Percentiles rank a stretch among this genome's conserved stretches.
Evolutionary conservation across 2,113 vertebrate genomes (phyloP).

Genomic region (Malurus melanocephalus): DNA sequence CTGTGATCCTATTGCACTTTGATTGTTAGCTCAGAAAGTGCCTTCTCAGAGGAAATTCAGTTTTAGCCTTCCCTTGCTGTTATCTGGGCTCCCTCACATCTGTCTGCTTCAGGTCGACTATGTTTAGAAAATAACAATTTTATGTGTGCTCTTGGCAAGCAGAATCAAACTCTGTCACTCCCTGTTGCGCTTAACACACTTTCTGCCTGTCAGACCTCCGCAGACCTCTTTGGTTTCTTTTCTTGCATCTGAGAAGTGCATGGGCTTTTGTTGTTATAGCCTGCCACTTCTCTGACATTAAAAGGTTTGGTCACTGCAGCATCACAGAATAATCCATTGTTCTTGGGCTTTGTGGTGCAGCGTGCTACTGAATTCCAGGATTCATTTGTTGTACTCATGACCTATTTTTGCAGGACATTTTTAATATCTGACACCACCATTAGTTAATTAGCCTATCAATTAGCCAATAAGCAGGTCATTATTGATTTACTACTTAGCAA

Average conservation of each 20-base stretch:
- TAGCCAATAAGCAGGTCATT: neutral
- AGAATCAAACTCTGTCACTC: conserved; percentile 56
- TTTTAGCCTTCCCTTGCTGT: conserved; percentile 27
- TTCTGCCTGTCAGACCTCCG: conserved; percentile 59
- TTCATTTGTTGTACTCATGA: neutral
- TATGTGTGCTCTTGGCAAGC: conserved; percentile 49
- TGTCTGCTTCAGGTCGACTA: conserved; percentile 28
- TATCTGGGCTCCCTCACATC: conserved; percentile 46
- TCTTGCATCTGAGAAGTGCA: conserved; percentile 59
- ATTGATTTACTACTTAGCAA: neutral
- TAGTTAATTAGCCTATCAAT: neutral
- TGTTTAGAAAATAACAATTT: conserved; percentile 59
- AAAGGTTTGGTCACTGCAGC: conserved; percentile 8
- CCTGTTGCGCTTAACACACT: conserved; percentile 46
- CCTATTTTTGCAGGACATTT: neutral
- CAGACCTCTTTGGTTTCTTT: conserved; percentile 53
- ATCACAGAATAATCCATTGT: neutral
- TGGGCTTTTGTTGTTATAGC: neutral
- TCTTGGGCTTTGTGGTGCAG: neutral
- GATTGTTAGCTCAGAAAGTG: conserved; percentile 46
- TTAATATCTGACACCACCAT: neutral
- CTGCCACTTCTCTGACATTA: conserved; percentile 39
- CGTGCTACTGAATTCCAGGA: neutral
- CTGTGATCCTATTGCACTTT: neutral
- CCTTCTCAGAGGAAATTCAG: conserved; percentile 26